Conservation (phyloP, 2,113 vertebrate genomes). For the Bambusicola thoracicus region DNA sequence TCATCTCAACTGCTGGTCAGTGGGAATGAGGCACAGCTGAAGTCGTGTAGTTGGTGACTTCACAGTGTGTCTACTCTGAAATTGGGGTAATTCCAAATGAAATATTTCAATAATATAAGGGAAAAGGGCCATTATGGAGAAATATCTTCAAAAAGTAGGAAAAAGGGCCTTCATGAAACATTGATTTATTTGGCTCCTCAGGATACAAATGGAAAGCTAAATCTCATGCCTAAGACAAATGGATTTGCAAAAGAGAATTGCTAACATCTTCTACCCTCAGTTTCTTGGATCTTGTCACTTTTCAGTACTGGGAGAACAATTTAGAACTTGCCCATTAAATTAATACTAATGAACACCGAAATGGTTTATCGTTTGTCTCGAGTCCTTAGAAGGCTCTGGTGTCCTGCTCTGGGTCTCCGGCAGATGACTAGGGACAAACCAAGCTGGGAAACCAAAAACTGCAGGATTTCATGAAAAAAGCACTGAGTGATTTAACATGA, state of each 20-base stretch:
- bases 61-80: neutral
- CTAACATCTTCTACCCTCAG: neutral
- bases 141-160: neutral
- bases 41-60: neutral
- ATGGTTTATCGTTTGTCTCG: neutral
- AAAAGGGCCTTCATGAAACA: neutral
- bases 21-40: neutral
- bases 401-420: neutral
- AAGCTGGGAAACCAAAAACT: neutral
- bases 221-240: neutral
- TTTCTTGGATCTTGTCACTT: neutral
- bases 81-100: neutral
- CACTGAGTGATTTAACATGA: neutral
- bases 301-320: neutral
- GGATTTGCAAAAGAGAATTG: slow-evolving; percentile 5
- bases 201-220: neutral
- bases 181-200: neutral
- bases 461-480: neutral
- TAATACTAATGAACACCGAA: neutral
- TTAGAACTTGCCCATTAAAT: neutral
- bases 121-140: neutral
- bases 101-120: neutral
- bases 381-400: neutral
- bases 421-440: neutral
- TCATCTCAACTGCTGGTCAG: neutral